These are phyloP conservation scores for Octodon degus DNA, from an alignment of 2,113 vertebrate species.

Conservation along the genomic window DNA sequence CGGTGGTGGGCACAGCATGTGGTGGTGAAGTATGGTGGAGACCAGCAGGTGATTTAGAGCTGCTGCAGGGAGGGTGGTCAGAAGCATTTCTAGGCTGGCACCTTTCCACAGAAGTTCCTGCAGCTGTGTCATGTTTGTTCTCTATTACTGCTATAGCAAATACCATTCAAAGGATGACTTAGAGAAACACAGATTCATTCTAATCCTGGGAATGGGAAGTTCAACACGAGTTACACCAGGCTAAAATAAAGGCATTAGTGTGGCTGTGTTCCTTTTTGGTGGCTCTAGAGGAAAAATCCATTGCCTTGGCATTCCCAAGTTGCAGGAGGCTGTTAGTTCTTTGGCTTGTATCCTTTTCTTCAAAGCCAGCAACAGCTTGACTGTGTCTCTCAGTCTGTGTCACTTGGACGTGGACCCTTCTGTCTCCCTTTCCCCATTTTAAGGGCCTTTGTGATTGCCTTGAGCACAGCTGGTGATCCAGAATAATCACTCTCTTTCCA, in stretches of 20 bases:
- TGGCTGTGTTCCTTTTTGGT: not conserved
- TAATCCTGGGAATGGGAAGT: not conserved
- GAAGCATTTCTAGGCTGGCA: not conserved
- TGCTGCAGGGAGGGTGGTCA: not conserved
- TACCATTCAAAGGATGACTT: not conserved
- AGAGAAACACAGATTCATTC: not conserved
- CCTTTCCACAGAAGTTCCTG: not conserved
- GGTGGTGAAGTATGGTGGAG: not conserved
- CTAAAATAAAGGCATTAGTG: not conserved
- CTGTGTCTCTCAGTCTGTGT: not conserved
- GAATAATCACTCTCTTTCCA: slow-evolving; percentile 19
- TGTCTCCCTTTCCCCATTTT: not conserved
- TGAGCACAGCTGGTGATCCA: not conserved
- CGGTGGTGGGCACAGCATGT: not conserved
- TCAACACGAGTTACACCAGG: not conserved
- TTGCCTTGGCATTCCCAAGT: not conserved
- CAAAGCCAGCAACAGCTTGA: not conserved
- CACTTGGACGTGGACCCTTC: not conserved
- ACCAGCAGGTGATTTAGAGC: not conserved
- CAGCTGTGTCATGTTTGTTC: not conserved
- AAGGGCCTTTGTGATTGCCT: not conserved
- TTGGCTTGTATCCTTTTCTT: not conserved
- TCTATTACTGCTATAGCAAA: not conserved
- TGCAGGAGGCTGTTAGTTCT: not conserved
- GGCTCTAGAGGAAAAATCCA: slow-evolving; percentile 1